phyloP scores from a whole-genome alignment of 2,113 vertebrate species.

The Ariopsis seemanni region DNA sequence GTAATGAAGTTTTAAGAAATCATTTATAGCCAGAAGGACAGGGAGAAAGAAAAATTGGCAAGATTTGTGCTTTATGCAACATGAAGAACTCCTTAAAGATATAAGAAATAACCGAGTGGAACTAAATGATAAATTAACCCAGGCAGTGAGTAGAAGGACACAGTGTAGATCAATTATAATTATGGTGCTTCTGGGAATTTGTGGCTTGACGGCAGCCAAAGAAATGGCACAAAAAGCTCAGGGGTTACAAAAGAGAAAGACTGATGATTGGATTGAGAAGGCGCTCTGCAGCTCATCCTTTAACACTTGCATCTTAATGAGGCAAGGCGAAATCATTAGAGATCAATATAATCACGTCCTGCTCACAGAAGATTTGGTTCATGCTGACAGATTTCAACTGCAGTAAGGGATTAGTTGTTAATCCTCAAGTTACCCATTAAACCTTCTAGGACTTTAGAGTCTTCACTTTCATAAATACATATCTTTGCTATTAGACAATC shows the following conservation, averaged over 20 bases:
- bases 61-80: neutral
- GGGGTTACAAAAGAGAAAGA: neutral
- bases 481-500: neutral
- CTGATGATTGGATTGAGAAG: neutral
- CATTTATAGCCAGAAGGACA: neutral
- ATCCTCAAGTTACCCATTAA: neutral
- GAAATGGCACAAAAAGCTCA: neutral
- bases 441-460: neutral
- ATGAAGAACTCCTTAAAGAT: slow-evolving; percentile 7
- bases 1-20: no score
- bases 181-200: slow-evolving; percentile 10
- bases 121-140: slow-evolving; percentile 33
- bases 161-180: slow-evolving; percentile 13
- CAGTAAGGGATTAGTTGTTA: neutral
- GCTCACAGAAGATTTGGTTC: neutral
- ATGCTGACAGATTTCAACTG: neutral
- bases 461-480: neutral
- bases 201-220: neutral
- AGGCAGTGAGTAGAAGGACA: slow-evolving; percentile 12
- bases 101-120: slow-evolving; percentile 25
- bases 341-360: slow-evolving; percentile 27
- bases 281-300: neutral
- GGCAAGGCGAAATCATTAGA: neutral
- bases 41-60: neutral
- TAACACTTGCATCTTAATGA: slow-evolving; percentile 27